These are phyloP conservation scores for Acanthosepion esculentum DNA, from an alignment of 2,888 invertebrate species.

Conservation along the genomic window DNA sequence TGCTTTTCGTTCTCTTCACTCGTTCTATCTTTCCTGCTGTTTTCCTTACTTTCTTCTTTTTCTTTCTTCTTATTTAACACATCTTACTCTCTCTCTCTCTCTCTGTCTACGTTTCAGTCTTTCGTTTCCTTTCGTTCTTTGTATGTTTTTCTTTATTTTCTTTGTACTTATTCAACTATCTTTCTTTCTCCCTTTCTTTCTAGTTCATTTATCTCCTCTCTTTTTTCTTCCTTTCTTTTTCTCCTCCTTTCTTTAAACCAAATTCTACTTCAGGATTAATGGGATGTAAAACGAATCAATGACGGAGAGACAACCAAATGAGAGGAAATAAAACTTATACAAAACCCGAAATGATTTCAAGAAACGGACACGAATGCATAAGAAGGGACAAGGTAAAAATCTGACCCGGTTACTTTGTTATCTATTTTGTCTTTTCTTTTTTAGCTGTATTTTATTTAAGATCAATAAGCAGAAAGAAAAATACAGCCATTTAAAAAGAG, in stretches of 20 bases:
- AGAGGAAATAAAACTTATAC: slow-evolving; percentile 33
- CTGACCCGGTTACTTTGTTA: background rate
- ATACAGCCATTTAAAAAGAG: background rate
- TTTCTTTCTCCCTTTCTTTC: background rate
- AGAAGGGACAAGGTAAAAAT: background rate
- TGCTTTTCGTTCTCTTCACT: too few species aligned
- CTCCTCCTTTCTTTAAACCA: background rate
- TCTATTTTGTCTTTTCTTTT: background rate
- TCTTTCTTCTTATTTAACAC: too few species aligned
- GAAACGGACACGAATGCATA: slow-evolving; percentile 9
- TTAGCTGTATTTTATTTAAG: background rate
- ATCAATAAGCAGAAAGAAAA: background rate
- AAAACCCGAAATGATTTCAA: slow-evolving; percentile 16
- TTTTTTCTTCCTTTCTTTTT: background rate
- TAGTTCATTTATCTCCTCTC: background rate
- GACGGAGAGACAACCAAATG: background rate
- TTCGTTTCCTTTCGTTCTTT: too few species aligned
- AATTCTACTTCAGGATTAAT: background rate
- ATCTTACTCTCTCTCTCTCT: too few species aligned
- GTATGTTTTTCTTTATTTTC: too few species aligned
- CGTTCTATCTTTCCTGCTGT: too few species aligned
- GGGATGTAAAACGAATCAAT: slow-evolving; percentile 1
- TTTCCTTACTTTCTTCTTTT: too few species aligned
- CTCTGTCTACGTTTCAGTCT: too few species aligned
- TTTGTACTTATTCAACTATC: background rate